Percentiles rank a stretch among this genome's conserved stretches.
These are phyloP conservation scores for Podarcis lilfordi DNA, from an alignment of 2,797 vertebrate species.

Conservation along the genomic window DNA sequence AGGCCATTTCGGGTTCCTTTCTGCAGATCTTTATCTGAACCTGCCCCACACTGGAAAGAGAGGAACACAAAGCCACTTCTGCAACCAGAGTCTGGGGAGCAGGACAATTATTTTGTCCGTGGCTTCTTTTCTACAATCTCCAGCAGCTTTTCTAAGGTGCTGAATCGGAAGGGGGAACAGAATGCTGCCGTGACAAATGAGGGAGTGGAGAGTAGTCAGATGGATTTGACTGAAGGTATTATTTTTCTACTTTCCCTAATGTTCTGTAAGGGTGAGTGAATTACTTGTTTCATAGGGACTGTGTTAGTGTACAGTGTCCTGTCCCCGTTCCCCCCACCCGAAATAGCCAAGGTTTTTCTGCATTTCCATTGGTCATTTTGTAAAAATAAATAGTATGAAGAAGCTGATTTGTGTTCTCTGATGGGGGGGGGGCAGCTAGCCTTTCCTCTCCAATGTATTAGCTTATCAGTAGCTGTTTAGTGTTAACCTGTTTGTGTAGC, in stretches of 20 bases:
- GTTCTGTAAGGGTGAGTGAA: neutral
- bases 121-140: slow-evolving; percentile 79
- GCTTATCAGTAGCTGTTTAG: neutral
- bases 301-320: fast-evolving
- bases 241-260: neutral
- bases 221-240: slow-evolving; percentile 60
- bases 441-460: neutral
- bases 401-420: neutral
- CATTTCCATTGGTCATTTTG: neutral
- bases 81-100: slow-evolving; percentile 53
- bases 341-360: neutral
- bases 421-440: neutral
- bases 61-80: slow-evolving; percentile 33
- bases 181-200: slow-evolving; percentile 46
- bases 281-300: neutral
- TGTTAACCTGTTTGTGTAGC: neutral
- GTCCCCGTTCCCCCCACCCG: neutral
- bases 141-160: slow-evolving; percentile 74
- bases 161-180: slow-evolving; percentile 70
- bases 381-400: neutral
- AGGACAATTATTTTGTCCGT: slow-evolving; percentile 67
- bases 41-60: slow-evolving; percentile 27
- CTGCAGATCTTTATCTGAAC: slow-evolving; percentile 78
- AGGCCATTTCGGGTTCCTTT: slow-evolving; percentile 64
- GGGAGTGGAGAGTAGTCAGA: neutral